Evolutionary conservation across 1,140 invertebrate genomes (phyloP), one percentile per base, ranked within the genome.

Genomic region (Chionoecetes opilio): DNA sequence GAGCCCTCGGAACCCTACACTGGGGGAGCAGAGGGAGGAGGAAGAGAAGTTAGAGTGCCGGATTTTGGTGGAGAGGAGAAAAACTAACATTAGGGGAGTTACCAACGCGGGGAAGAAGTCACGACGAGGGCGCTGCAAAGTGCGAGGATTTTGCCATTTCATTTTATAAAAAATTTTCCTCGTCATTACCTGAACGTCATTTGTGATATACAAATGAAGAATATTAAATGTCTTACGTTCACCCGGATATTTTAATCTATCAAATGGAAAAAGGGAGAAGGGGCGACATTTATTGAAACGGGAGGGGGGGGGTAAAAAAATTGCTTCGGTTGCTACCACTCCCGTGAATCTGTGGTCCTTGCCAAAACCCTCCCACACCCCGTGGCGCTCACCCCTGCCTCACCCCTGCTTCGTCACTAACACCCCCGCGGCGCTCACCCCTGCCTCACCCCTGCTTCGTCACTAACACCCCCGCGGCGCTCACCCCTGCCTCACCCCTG

Each of bases 81-180:
- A 75, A 75, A 75, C 63, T 75, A 75, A 75, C 63, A 75, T 75
- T 75, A 75, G 63, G 63, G 63, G 63, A 75, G 63, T 75, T 75
- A 75, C 63, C 63, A 75, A 75, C 63, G 63, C 63, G 63, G 63
- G 63, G 63, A 75, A 26, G 63, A 75, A 75, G 11, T n/a, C 63
- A 75, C n/a, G 63, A 75, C 21, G 63, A 26, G 21, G 26, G 63
- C 0, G 63, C 21, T 75, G 63, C 63, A 75, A 75, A 75, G 63
- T 75, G n/a, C 63, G 63, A 75, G 63, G n/a, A 75, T 75, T 75
- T 8, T 21, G 46, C 21, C 46, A 75, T n/a, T 75, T 75, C 26
- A n/a, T n/a, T n/a, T n/a, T n/a, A n/a, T n/a, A n/a, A n/a, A n/a
- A n/a, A n/a, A n/a, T n/a, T 21, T 26, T n/a, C 63, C 63, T 75